A percentile compares a stretch with the other conserved stretches of the same genome.
phyloP scores from a whole-genome alignment of 2,888 invertebrate species.

The Neoascia interrupta region DNA sequence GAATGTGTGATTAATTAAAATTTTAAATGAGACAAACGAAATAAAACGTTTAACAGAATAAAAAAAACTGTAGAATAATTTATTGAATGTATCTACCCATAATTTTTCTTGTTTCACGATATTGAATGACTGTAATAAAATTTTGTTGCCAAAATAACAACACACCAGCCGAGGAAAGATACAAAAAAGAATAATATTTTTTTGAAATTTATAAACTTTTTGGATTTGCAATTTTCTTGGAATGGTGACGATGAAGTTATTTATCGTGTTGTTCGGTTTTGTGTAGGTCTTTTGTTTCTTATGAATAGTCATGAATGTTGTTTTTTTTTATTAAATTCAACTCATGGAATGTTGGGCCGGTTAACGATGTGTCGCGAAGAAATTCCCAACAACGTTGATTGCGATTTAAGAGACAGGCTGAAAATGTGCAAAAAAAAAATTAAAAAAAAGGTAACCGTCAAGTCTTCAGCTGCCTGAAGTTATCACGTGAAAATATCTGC shows the following conservation, averaged over 20 bases:
- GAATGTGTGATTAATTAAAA: constrained; percentile 58
- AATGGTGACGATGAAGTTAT: constrained; percentile 37
- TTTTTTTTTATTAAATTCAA: no score
- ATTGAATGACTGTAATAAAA: constrained; percentile 55
- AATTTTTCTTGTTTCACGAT: constrained; percentile 48
- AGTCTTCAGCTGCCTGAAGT: no score
- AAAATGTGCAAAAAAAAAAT: no score
- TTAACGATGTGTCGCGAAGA: constrained; percentile 49
- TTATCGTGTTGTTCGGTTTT: constrained; percentile 17
- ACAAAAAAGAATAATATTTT: not conserved
- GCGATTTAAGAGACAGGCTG: no score
- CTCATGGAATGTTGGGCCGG: constrained; percentile 39
- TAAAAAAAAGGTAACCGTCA: no score
- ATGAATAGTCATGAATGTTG: constrained; percentile 55
- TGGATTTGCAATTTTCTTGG: constrained; percentile 37
- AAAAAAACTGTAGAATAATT: constrained; percentile 42
- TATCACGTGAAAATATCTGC: no score
- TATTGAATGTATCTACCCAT: constrained; percentile 60
- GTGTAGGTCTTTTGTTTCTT: constrained; percentile 12
- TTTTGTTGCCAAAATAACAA: constrained; percentile 44
- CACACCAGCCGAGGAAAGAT: not conserved
- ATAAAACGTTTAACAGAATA: constrained; percentile 59
- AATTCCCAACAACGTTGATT: no score
- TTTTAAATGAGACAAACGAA: constrained; percentile 50
- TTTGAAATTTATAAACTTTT: constrained; percentile 22